Base-by-base conservation (phyloP, 2,888 invertebrate species). In the Meiosimyza platycephala region DNA sequence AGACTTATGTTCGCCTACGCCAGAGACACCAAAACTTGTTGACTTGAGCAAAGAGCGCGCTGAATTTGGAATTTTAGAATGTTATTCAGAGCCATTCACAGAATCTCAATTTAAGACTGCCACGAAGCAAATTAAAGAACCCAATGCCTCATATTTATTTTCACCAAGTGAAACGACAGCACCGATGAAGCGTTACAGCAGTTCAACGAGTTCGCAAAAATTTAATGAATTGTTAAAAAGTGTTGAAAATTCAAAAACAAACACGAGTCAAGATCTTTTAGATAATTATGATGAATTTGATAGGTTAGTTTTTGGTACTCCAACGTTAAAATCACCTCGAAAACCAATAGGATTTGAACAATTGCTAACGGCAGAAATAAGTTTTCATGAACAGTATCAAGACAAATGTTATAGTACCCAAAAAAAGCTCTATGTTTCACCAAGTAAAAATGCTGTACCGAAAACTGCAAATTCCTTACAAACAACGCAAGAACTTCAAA, bases 281-380 rank as follows among this genome's bases (percentile, higher is more conserved):
- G 79, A 80, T 52, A 81, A 81, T 7, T 73, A 81, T 2, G 85
- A 85, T 78, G 85, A 85, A 62, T 84, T 87, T 48, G 87, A 86
- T 79, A 80, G 79, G 65, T 73, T 86, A 48, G 82, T 84, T 4
- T 79, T 79, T 65, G 75, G 75, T 52, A 40, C 54, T 66, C 52
- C 65, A 48, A 75, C 79, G 73, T 50, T 71, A 48, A 71, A 28
- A 18, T 12, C 12, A 52, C 22, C 48, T 9, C 70, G 66, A 9
- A 59, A 78, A 57, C 85, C 87, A 28, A 75, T 79, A 59, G 85
- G 83, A 0, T 75, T 86, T 48, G 83, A 85, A 57, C 78, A 79
- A 47, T 76, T 87, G 22, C 73, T 86, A 0, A 79, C 76, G 40
- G 83, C 78, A 0, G 79, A 84, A 40, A 83, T 87, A 6, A 81